phyloP scores from a whole-genome alignment of 2,888 invertebrate species.

The Apotomis betuletana region DNA sequence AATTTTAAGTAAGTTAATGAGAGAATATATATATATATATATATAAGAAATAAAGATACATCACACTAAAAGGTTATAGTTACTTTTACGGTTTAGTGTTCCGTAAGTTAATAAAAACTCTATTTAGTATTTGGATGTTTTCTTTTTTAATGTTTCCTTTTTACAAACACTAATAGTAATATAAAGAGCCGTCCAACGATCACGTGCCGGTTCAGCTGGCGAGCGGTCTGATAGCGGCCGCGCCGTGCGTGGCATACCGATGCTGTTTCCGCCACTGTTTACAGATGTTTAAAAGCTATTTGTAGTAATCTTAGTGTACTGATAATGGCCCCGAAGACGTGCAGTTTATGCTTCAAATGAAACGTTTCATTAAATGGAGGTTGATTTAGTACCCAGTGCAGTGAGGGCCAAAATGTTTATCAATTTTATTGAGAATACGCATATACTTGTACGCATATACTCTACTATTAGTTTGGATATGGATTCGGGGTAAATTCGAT shows the following conservation, averaged over 20 bases:
- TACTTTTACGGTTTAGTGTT: too few relatives aligned
- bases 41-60: too few relatives aligned
- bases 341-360: background rate
- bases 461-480: too few relatives aligned
- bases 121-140: background rate
- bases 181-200: slow-evolving; percentile 1
- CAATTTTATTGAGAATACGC: too few relatives aligned
- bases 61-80: too few relatives aligned
- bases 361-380: background rate
- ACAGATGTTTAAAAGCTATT: slow-evolving; percentile 10
- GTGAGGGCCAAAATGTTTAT: too few relatives aligned
- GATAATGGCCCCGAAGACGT: background rate
- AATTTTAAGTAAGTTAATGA: too few relatives aligned
- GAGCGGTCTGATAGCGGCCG: slow-evolving; percentile 10
- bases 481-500: too few relatives aligned
- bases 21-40: too few relatives aligned
- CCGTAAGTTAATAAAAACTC: too few relatives aligned
- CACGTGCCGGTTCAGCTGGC: slow-evolving; percentile 13
- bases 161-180: slow-evolving; percentile 1
- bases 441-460: too few relatives aligned
- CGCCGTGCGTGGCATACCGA: slow-evolving; percentile 15
- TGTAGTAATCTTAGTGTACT: slow-evolving; percentile 5
- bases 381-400: too few relatives aligned
- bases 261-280: slow-evolving; percentile 12
- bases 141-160: background rate